Percentiles rank a stretch among this genome's conserved stretches.
Evolutionary conservation across 2,888 invertebrate species (phyloP).

Genomic region (Masnerella sp.): DNA sequence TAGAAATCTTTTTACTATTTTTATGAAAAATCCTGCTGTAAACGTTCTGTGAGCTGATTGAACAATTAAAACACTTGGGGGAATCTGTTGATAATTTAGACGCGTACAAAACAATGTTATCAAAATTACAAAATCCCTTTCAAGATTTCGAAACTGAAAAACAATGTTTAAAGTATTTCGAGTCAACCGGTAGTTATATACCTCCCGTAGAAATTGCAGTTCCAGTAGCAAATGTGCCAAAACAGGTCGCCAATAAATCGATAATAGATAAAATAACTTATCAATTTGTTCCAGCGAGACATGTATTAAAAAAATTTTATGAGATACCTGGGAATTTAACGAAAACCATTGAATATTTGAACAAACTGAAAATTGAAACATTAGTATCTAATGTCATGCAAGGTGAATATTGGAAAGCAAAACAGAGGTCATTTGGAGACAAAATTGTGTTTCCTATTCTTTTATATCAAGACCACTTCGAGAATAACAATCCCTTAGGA

Average conservation of each 20-base stretch:
- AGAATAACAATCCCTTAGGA: constrained; percentile 18
- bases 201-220: constrained; percentile 36
- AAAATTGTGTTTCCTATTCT: constrained; percentile 6
- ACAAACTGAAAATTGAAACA: background rate
- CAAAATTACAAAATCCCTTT: constrained; percentile 33
- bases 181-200: constrained; percentile 13
- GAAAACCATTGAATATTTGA: background rate
- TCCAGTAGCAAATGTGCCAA: background rate
- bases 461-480: constrained; percentile 16
- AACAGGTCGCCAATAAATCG: background rate
- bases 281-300: constrained; percentile 13
- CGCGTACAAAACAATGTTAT: constrained; percentile 21
- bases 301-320: constrained; percentile 13
- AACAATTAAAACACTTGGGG: constrained; percentile 27
- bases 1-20: constrained; percentile 18
- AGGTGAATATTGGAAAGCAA: constrained; percentile 7
- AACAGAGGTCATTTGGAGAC: background rate
- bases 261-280: constrained; percentile 12
- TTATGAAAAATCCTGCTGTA: constrained; percentile 12
- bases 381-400: constrained; percentile 11
- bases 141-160: constrained; percentile 7
- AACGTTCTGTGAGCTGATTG: constrained; percentile 8
- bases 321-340: constrained; percentile 17
- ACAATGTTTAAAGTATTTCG: constrained; percentile 22
- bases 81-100: constrained; percentile 28